Conservation (phyloP, 2,888 invertebrate genomes). For the Caenorhabditis sp. region DNA sequence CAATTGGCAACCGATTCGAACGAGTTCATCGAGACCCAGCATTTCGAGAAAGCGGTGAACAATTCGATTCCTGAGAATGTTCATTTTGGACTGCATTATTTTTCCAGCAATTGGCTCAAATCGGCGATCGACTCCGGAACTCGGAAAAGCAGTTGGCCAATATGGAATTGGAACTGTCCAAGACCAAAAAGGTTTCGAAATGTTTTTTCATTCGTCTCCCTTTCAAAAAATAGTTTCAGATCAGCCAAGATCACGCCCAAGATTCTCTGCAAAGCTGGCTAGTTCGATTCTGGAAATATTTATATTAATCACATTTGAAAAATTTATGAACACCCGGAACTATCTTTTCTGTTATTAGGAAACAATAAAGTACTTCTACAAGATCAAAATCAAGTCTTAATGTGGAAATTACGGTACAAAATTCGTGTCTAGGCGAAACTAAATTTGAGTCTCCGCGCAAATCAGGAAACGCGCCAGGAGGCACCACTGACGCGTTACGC, state of each 20-base stretch:
- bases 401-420: no score
- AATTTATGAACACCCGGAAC: no score
- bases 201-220: no score
- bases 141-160: slow-evolving; percentile 13
- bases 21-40: slow-evolving; percentile 37
- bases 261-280: slow-evolving; percentile 29
- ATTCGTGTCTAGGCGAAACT: no score
- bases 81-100: no score
- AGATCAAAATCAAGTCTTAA: no score
- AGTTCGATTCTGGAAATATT: slow-evolving; percentile 27
- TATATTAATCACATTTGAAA: slow-evolving; percentile 36
- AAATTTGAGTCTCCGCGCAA: slow-evolving; percentile 33
- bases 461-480: background rate
- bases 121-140: slow-evolving; percentile 3
- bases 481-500: slow-evolving; percentile 1
- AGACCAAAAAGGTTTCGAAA: slow-evolving; percentile 24
- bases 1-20: slow-evolving; percentile 16
- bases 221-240: slow-evolving; percentile 3
- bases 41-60: slow-evolving; percentile 27
- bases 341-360: no score
- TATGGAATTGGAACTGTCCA: slow-evolving; percentile 15
- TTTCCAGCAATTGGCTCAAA: slow-evolving; percentile 17
- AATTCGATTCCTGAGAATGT: background rate
- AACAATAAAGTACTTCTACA: no score
- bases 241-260: slow-evolving; percentile 24